phyloP scores from a whole-genome alignment of 2,797 vertebrate genomes.

The Pipistrellus pipistrellus region DNA sequence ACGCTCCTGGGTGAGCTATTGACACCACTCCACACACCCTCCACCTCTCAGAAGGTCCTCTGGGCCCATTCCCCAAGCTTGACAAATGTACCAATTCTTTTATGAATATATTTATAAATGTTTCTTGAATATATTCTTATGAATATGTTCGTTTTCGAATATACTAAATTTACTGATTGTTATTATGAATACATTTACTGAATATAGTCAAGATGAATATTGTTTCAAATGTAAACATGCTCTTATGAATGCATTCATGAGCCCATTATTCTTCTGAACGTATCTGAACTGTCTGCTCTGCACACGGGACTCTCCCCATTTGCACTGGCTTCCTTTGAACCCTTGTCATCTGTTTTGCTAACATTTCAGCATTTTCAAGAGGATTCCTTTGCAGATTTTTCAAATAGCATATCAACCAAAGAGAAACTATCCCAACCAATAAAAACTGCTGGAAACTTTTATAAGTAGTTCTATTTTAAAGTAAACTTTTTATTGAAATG shows the following conservation, averaged over 20 bases:
- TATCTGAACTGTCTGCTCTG: slow-evolving; percentile 27
- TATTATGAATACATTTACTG: slow-evolving; percentile 53
- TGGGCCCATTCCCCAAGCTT: background rate
- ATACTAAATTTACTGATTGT: slow-evolving; percentile 26
- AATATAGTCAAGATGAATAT: slow-evolving; percentile 37
- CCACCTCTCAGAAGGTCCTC: background rate
- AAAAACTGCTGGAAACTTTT: slow-evolving; percentile 31
- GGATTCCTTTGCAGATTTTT: slow-evolving; percentile 64
- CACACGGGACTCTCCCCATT: background rate
- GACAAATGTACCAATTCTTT: slow-evolving; percentile 47
- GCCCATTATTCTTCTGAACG: slow-evolving; percentile 13
- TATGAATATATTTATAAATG: slow-evolving; percentile 52
- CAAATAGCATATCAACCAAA: slow-evolving; percentile 49
- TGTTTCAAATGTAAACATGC: slow-evolving; percentile 28
- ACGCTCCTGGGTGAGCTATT: background rate
- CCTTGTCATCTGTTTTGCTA: slow-evolving; percentile 73
- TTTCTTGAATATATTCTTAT: slow-evolving; percentile 46
- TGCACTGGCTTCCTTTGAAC: slow-evolving; percentile 64
- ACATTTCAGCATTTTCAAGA: slow-evolving; percentile 67
- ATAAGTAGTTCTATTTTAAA: slow-evolving; percentile 25
- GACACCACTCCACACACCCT: background rate
- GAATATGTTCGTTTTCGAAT: slow-evolving; percentile 52
- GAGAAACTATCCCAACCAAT: slow-evolving; percentile 15
- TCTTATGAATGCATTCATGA: slow-evolving; percentile 64
- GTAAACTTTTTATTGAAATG: slow-evolving; percentile 32